phyloP scores from a whole-genome alignment of 2,888 invertebrate species.

The Hesperia comma region DNA sequence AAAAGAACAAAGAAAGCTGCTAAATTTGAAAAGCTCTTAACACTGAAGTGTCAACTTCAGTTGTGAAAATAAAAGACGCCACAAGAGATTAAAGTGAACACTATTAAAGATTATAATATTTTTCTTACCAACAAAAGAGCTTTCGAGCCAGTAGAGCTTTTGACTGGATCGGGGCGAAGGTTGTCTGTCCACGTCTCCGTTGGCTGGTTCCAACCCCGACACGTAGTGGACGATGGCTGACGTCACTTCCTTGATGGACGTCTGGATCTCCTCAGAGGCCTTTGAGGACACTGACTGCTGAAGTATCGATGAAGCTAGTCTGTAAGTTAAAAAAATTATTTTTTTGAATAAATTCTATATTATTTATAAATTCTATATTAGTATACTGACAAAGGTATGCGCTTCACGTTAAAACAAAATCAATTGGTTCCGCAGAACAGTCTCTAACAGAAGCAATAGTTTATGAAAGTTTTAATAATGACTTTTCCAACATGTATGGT shows the following conservation, averaged over 20 bases:
- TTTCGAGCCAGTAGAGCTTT: slow-evolving; percentile 94
- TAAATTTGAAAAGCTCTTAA: not conserved
- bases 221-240: slow-evolving; percentile 97
- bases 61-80: not conserved
- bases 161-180: slow-evolving; percentile 86
- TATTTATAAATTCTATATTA: too few species aligned
- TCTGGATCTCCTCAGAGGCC: slow-evolving; percentile 88
- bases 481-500: too few species aligned
- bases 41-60: not conserved
- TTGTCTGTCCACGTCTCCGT: slow-evolving; percentile 81
- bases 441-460: too few species aligned
- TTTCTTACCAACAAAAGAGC: slow-evolving; percentile 88
- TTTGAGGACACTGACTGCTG: slow-evolving; percentile 74
- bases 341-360: too few species aligned
- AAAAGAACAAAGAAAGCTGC: not conserved
- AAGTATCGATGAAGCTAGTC: slow-evolving; percentile 87
- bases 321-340: slow-evolving; percentile 52
- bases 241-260: slow-evolving; percentile 95
- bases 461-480: too few species aligned
- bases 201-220: slow-evolving; percentile 86
- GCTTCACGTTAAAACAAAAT: too few species aligned
- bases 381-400: too few species aligned
- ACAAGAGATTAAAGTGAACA: not conserved
- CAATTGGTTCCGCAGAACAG: too few species aligned
- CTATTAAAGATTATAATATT: not conserved